phyloP scores from a whole-genome alignment of 2,888 invertebrate genomes.

The Branchellion lobata region DNA sequence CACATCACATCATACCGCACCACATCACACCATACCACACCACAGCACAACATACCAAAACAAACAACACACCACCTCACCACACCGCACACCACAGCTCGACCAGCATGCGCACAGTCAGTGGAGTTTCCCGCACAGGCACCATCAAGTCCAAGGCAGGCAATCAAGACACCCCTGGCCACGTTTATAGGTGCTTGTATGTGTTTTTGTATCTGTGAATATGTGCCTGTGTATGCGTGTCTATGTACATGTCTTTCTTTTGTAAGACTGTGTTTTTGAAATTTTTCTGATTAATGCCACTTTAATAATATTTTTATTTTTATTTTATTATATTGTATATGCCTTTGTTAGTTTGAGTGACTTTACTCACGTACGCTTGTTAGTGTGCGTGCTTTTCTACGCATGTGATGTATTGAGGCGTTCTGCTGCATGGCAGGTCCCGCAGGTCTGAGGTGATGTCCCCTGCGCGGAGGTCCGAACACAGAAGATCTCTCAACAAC shows the following conservation, averaged over 20 bases:
- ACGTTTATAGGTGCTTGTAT: not conserved
- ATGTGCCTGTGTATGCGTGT: too few species aligned
- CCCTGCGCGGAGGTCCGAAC: slow-evolving; percentile 1
- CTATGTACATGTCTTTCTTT: too few species aligned
- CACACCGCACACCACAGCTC: slow-evolving; percentile 53
- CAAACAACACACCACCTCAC: not conserved
- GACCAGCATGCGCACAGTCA: slow-evolving; percentile 59
- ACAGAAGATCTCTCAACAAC: slow-evolving; percentile 9
- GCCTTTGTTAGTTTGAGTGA: too few species aligned
- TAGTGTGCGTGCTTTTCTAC: too few species aligned
- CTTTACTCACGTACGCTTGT: too few species aligned
- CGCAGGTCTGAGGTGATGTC: not conserved
- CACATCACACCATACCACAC: not conserved
- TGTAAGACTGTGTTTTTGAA: too few species aligned
- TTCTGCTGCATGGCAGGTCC: too few species aligned
- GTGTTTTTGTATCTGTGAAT: too few species aligned
- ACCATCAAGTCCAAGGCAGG: slow-evolving; percentile 56
- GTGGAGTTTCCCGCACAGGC: slow-evolving; percentile 60
- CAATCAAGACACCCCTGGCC: not conserved
- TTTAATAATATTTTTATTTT: too few species aligned
- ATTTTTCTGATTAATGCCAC: too few species aligned
- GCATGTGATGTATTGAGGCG: too few species aligned
- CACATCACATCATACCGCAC: not conserved
- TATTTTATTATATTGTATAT: too few species aligned
- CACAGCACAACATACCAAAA: not conserved